Evolutionary conservation across 2,797 vertebrate genomes (phyloP).

Genomic region (Tauraco hartlaubi): DNA sequence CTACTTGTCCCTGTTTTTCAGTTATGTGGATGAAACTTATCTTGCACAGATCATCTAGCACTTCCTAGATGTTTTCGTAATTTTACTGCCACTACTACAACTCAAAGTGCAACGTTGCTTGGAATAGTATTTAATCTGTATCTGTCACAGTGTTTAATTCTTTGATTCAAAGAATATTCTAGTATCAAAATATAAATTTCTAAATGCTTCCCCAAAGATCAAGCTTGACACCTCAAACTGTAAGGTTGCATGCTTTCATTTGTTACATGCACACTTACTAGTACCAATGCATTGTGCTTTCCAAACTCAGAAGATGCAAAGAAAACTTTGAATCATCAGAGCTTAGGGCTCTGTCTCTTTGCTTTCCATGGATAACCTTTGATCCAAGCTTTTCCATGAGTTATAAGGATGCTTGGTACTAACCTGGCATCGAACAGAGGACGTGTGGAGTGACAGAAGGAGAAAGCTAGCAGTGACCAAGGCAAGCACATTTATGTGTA

Average conservation of each 20-base stretch:
- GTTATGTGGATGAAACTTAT: background rate
- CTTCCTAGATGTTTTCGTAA: background rate
- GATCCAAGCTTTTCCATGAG: background rate
- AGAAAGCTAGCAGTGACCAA: background rate
- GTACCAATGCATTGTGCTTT: background rate
- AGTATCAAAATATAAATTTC: background rate
- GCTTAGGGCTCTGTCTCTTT: background rate
- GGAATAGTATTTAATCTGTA: background rate
- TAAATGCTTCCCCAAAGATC: background rate
- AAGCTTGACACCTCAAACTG: background rate
- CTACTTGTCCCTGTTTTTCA: background rate
- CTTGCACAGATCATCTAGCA: background rate
- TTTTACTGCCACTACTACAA: background rate
- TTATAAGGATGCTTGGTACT: background rate
- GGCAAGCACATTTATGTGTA: background rate
- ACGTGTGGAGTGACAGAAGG: background rate
- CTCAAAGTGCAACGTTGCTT: background rate
- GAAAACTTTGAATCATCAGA: background rate
- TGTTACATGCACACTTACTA: accelerated
- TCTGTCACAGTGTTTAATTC: background rate
- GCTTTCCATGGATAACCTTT: background rate
- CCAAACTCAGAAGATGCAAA: background rate
- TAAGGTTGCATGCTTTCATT: background rate
- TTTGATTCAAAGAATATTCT: background rate
- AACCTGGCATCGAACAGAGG: background rate